These are phyloP conservation scores for Leptinotarsa juncta DNA, from an alignment of 2,888 invertebrate genomes.

Conservation along the genomic window DNA sequence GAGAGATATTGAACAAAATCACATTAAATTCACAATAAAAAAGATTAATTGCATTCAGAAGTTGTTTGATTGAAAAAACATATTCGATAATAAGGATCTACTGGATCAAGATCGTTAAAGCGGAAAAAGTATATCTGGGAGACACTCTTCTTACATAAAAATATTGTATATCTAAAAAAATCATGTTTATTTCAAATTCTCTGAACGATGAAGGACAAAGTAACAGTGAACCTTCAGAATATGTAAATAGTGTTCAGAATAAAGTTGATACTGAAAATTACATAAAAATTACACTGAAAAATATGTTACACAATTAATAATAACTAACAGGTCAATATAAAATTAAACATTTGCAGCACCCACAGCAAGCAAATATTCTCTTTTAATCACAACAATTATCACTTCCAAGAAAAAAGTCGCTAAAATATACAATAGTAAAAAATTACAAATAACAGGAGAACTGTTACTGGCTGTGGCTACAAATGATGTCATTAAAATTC, in stretches of 20 bases:
- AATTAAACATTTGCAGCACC: constrained; percentile 20
- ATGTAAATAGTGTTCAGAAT: not conserved
- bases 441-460: constrained; percentile 24
- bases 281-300: not conserved
- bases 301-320: constrained; percentile 1
- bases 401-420: constrained; percentile 42
- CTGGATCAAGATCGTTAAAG: not conserved
- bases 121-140: not conserved
- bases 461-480: constrained; percentile 19
- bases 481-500: constrained; percentile 11
- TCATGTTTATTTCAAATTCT: not conserved
- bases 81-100: constrained; percentile 1
- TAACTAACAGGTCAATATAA: constrained; percentile 40
- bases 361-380: constrained; percentile 40
- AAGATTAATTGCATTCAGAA: not conserved
- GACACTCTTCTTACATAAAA: constrained; percentile 7
- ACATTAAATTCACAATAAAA: not conserved
- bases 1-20: constrained; percentile 3
- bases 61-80: constrained; percentile 8
- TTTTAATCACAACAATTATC: constrained; percentile 50
- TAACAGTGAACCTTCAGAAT: not conserved
- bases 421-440: constrained; percentile 36
- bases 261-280: not conserved
- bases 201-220: not conserved
- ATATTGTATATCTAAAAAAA: constrained; percentile 10